Evolutionary conservation across 92 coral and sea anemone species (phyloP), one percentile per base, ranked within the genome.

Genomic region (Palythoa grandiflora): DNA sequence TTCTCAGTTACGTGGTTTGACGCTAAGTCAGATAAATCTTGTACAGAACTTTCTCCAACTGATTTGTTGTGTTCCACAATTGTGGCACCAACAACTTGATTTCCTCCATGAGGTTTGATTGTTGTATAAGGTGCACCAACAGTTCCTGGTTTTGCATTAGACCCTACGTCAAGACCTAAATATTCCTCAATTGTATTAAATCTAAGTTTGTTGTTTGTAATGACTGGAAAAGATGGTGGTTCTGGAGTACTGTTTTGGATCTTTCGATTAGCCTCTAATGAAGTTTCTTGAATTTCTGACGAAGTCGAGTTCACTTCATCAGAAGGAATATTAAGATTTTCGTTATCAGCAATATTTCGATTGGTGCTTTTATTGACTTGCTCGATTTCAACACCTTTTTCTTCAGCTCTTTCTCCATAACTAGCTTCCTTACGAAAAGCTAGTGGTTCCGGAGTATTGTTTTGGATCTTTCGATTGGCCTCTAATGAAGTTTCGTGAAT

Each of bases 141-240:
- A 61, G 54, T 60, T 28, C 60, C 54, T 47, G 59, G 75, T 39
- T 74, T 60, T 28, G 68, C 35, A 76, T 11, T 21, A 21, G 17
- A 13, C 51, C 36, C 38, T 36, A 48, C 39, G 66, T 68, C 76
- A 48, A 81, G 35, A 20, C 86, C 86, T 47, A 81, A 68, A 44
- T 81, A 81, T 81, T 71, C 59, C 66, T 81, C 86, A 81, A 81
- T 81, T 81, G 86, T 81, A 61, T 81, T 81, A 35, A 81, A 81
- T 68, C 53, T 81, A 10, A 81, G 28, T 50, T 81, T 50, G 14
- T 47, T 50, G 48, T 81, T 65, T 3, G 15, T 81, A 17, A 38
- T 48, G 14, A 11, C 59, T 16, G 9, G 39, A 21, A 65, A 68
- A 60, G 39, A 15, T 40, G 12, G 75, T 50, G 47, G 74, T 13